Percentiles rank a stretch among this genome's conserved stretches.
Conservation (phyloP, 2,888 invertebrate genomes). For the Synergus gifuensis region DNA sequence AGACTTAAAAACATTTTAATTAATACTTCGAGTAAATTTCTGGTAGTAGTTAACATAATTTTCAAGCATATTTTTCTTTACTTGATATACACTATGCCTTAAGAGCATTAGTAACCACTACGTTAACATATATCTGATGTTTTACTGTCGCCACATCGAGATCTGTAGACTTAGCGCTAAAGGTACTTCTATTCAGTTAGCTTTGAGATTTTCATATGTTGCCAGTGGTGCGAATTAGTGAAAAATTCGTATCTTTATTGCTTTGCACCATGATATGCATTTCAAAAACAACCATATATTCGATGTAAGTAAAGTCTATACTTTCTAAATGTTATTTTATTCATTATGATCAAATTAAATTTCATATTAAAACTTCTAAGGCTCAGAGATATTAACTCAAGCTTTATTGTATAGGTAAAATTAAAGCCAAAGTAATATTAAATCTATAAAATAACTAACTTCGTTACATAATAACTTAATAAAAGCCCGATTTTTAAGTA, state of each 20-base stretch:
- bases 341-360: neutral
- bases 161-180: neutral
- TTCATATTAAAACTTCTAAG: neutral
- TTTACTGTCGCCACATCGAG: neutral
- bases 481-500: neutral
- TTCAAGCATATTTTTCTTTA: neutral
- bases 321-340: neutral
- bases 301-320: neutral
- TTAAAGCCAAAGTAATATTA: no score
- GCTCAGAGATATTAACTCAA: no score
- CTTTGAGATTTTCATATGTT: constrained; percentile 28
- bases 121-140: neutral
- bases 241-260: neutral
- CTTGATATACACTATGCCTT: neutral
- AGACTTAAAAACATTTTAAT: no score
- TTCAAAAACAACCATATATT: neutral
- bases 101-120: neutral
- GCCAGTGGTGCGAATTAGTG: constrained; percentile 9
- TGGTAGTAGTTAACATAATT: neutral
- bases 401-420: no score
- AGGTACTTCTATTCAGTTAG: constrained; percentile 18
- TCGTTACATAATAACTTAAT: no score
- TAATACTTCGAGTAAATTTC: no score
- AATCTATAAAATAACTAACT: no score
- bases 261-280: neutral